These are phyloP conservation scores for Vespertilio murinus DNA, from an alignment of 2,797 vertebrate genomes.

Conservation along the genomic window DNA sequence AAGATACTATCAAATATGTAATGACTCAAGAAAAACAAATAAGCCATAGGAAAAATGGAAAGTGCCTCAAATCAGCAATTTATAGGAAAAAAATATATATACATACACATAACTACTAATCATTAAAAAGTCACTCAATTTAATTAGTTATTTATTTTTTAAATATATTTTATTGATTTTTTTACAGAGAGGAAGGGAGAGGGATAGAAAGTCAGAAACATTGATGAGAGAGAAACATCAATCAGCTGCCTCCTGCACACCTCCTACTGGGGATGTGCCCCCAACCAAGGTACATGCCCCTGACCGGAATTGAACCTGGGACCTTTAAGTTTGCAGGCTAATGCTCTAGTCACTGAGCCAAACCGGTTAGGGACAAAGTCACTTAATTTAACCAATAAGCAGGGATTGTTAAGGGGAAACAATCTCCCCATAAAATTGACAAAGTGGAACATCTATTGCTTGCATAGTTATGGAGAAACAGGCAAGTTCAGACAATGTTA, in stretches of 20 bases:
- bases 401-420: background rate
- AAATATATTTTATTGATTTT: no score
- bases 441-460: background rate
- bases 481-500: background rate
- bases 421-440: background rate
- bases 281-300: no score
- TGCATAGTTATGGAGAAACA: background rate
- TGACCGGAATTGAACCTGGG: no score
- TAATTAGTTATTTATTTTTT: background rate
- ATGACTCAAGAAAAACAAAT: conserved; percentile 30
- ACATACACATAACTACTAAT: background rate
- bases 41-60: conserved; percentile 8
- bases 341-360: no score
- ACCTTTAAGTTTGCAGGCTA: no score
- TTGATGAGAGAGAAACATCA: no score
- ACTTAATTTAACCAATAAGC: background rate
- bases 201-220: no score
- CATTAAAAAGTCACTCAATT: background rate
- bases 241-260: no score
- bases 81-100: background rate
- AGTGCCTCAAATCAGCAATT: background rate
- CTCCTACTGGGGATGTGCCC: no score
- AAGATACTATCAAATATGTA: background rate
- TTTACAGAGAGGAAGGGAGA: no score
- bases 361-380: background rate